Evolutionary conservation across 1,140 invertebrate genomes (phyloP), one percentile per base, ranked within the genome.

Genomic region (Scaptomyza pallida): DNA sequence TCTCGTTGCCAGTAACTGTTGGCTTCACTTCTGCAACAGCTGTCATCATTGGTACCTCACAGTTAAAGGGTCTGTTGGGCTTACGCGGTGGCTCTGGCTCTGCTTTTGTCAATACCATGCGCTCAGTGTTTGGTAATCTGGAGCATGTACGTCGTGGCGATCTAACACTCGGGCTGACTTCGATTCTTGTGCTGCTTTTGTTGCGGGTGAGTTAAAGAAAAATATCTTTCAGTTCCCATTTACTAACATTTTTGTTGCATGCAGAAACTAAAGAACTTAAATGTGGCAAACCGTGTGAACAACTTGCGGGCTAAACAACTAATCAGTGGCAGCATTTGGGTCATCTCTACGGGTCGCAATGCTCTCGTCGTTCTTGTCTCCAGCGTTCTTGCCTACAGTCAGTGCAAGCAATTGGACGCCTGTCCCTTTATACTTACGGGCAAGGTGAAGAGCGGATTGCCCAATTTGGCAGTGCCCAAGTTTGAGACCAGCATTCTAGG

Each of bases 11-110:
- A 5, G 97, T 99, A 5, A 97, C 97, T 26, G 97, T 95, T 70
- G 97, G 97, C 9, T 99, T 99, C 88, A 98, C 97, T 2, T 97
- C 97, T 5, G 97, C 97, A 0, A 98, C 97, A 4, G 96, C 98
- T 0, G 93, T 99, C 13, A 98, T 98, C 33, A 98, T 99, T 68
- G 95, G 96, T 23, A 93, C 94, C n/a, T 94, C 97, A 1, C 98
- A 99, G 92, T 80, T 99, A 3, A 98, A 97, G 75, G 94, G 95
- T 10, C 91, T 98, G 6, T 92, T 98, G 9, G 97, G 97, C 0
- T 88, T 98, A 4, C 93, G 92, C 50, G 90, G 89, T 5, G 92
- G 75, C 94, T 95, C 80, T 92, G 93, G 69, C 93, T 94, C 21
- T 90, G 94, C 80, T 93, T 94, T 81, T 92, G 94, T 61, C 23